Percentiles rank a stretch among this genome's conserved stretches.
These are phyloP conservation scores for Peromyscus eremicus DNA, from an alignment of 2,797 vertebrate species.

Conservation along the genomic window DNA sequence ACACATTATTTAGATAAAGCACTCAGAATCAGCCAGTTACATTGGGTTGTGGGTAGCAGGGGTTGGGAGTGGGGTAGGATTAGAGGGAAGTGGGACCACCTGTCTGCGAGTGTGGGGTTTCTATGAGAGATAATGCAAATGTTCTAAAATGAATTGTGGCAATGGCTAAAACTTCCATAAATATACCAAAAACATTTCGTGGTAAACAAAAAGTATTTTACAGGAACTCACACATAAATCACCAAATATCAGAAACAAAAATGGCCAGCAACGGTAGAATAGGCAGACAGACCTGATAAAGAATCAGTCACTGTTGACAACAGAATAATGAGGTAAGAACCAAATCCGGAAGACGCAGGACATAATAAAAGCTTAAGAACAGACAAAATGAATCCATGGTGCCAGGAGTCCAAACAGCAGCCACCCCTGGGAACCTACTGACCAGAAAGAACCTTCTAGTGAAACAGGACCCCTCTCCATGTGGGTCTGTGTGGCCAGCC, in stretches of 20 bases:
- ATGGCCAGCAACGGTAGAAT: background rate
- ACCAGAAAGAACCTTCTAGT: background rate
- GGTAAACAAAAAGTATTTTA: background rate
- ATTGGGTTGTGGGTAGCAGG: background rate
- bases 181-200: background rate
- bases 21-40: background rate
- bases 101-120: background rate
- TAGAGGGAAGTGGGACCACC: background rate
- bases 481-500: background rate
- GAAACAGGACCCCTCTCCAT: background rate
- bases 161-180: background rate
- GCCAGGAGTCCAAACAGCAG: background rate
- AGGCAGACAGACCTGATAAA: background rate
- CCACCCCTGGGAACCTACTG: background rate
- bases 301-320: background rate
- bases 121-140: background rate
- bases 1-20: background rate
- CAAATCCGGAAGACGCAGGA: background rate
- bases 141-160: background rate
- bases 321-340: background rate
- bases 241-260: constrained; percentile 32
- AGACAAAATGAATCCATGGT: background rate
- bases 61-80: accelerated
- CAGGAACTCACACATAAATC: background rate
- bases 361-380: background rate